Evolutionary conservation across 2,888 invertebrate species (phyloP).

Genomic region (Eupithecia inturbata): DNA sequence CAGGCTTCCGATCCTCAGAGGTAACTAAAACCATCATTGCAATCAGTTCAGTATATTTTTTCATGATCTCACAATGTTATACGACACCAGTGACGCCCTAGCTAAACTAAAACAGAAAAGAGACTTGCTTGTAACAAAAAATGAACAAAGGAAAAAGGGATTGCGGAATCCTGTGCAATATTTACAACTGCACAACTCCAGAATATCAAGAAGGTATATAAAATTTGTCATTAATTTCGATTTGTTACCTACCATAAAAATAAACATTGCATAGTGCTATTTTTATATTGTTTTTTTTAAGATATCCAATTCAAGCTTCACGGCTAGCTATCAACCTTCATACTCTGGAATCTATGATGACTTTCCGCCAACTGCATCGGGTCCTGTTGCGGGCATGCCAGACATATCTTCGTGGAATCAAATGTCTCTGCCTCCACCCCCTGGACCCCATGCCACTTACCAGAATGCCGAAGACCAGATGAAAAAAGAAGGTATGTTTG

Average conservation of each 20-base stretch:
- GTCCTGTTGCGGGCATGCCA: constrained; percentile 52
- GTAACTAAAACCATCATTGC: constrained; percentile 31
- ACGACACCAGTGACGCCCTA: background rate
- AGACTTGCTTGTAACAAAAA: too few relatives aligned
- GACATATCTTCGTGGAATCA: constrained; percentile 74
- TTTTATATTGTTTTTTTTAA: constrained; percentile 35
- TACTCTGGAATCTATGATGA: constrained; percentile 76
- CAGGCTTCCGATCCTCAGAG: constrained; percentile 52
- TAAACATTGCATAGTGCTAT: background rate
- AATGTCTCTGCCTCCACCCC: constrained; percentile 70
- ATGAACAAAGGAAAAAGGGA: background rate
- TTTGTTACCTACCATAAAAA: background rate
- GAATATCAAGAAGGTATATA: background rate
- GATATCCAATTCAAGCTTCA: constrained; percentile 50
- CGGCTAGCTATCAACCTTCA: constrained; percentile 60
- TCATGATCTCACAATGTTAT: background rate
- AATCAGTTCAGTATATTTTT: background rate
- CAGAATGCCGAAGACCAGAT: constrained; percentile 76
- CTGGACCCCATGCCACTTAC: constrained; percentile 51
- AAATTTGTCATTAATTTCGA: background rate
- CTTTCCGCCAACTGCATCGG: constrained; percentile 59
- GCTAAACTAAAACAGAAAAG: background rate
- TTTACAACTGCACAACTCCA: background rate
- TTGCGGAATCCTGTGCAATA: background rate
- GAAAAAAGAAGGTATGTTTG: constrained; percentile 78